Evolutionary conservation across 2,888 invertebrate genomes (phyloP).

Genomic region (Cosmorhoe ocellata): DNA sequence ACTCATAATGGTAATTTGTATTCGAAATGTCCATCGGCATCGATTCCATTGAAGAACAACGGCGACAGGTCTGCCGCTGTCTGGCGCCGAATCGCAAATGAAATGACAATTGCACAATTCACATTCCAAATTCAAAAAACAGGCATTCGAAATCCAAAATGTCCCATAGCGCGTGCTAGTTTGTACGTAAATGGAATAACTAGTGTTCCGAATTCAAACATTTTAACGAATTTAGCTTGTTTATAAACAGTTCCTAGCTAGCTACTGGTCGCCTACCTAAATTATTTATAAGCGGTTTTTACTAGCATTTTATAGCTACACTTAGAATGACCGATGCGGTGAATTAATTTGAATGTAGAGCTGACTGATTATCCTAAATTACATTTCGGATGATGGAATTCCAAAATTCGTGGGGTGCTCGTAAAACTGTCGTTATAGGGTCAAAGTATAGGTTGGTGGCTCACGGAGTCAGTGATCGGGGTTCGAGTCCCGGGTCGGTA

Average conservation of each 20-base stretch:
- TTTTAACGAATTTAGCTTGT: constrained; percentile 19
- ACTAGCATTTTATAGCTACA: constrained; percentile 11
- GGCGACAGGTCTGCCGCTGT: constrained; percentile 64
- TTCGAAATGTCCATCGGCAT: constrained; percentile 61
- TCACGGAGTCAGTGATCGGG: constrained; percentile 45
- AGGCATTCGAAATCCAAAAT: constrained; percentile 64
- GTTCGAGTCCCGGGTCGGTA: constrained; percentile 52
- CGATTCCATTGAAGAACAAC: constrained; percentile 60
- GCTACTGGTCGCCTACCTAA: background rate
- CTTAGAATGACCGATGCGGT: constrained; percentile 24
- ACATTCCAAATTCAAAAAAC: constrained; percentile 67
- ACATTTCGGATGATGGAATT: constrained; percentile 38
- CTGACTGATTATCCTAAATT: constrained; percentile 35
- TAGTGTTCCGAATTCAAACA: constrained; percentile 56
- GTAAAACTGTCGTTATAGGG: constrained; percentile 58
- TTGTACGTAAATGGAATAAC: constrained; percentile 49
- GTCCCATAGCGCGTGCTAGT: constrained; percentile 57
- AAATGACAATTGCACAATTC: constrained; percentile 68
- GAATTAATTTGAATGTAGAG: constrained; percentile 30
- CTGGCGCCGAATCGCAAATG: constrained; percentile 74
- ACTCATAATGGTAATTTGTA: constrained; percentile 65
- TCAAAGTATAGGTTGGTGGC: constrained; percentile 71
- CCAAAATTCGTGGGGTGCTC: constrained; percentile 36
- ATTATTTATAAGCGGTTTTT: background rate
- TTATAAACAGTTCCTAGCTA: background rate